Percentiles rank a stretch among this genome's conserved stretches.
These are phyloP conservation scores for Folsomia candida DNA, from an alignment of 2,888 invertebrate genomes.

Conservation along the genomic window DNA sequence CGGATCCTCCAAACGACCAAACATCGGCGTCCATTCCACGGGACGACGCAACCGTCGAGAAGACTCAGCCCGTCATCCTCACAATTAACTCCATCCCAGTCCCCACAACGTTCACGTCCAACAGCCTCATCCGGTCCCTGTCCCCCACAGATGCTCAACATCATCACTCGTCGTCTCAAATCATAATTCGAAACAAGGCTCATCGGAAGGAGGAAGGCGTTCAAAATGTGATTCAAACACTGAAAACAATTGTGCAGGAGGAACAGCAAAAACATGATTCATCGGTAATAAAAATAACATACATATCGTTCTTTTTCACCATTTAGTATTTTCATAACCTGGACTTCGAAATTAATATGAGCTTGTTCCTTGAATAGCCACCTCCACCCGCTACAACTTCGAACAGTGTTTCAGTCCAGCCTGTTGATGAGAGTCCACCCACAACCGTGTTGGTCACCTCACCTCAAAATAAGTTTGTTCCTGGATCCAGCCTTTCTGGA, in stretches of 20 bases:
- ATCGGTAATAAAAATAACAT: neutral
- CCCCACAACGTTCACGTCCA: neutral
- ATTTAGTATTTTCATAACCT: no score
- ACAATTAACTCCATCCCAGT: conserved; percentile 45
- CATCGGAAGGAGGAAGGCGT: conserved; percentile 39
- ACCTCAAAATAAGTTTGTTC: conserved; percentile 18
- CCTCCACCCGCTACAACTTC: conserved; percentile 3
- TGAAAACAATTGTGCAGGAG: conserved; percentile 48
- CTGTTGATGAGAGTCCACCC: conserved; percentile 18
- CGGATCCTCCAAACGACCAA: neutral
- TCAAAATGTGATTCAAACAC: conserved; percentile 45
- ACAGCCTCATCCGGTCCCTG: conserved; percentile 12
- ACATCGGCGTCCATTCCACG: neutral
- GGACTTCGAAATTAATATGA: no score
- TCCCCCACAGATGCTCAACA: neutral
- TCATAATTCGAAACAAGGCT: conserved; percentile 13
- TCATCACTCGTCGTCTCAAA: neutral
- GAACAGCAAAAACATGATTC: conserved; percentile 44
- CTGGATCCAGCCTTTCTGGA: conserved; percentile 31
- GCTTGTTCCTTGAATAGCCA: neutral
- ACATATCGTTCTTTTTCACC: no score
- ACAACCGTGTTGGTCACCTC: conserved; percentile 1
- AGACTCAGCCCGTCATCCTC: conserved; percentile 35
- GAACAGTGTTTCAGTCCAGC: neutral
- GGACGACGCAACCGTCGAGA: conserved; percentile 46